Percentiles rank a stretch among this genome's conserved stretches.
Evolutionary conservation across 2,113 vertebrate genomes (phyloP).

Genomic region (Cisticola juncidis): DNA sequence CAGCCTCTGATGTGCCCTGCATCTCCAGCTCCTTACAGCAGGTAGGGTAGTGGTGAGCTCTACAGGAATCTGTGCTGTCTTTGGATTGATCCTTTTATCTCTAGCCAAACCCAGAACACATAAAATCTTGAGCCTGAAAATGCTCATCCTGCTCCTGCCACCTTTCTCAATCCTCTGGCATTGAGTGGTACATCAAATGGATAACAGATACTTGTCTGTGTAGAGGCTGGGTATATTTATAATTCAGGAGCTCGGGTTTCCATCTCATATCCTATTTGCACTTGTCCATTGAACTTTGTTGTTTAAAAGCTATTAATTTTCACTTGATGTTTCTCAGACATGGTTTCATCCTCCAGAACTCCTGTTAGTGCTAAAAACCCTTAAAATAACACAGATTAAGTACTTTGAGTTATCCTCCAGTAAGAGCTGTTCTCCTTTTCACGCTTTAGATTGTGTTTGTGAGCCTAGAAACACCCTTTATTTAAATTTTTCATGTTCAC

Average conservation of each 20-base stretch:
- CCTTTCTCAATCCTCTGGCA: background rate
- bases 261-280: background rate
- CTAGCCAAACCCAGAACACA: background rate
- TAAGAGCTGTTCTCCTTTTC: background rate
- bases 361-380: background rate
- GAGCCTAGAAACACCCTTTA: background rate
- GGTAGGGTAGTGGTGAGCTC: accelerated
- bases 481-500: background rate
- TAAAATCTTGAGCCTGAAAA: background rate
- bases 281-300: background rate
- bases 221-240: background rate
- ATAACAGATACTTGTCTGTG: background rate
- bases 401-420: background rate
- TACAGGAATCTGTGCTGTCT: background rate
- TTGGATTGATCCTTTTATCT: background rate
- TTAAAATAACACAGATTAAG: background rate
- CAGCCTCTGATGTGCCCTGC: background rate
- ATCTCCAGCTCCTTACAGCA: background rate
- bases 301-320: background rate
- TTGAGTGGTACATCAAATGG: background rate
- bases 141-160: background rate
- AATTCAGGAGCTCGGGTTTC: background rate
- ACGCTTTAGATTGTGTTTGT: background rate
- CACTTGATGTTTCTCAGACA: background rate
- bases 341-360: background rate